phyloP scores from a whole-genome alignment of 2,113 vertebrate genomes.

The Semnornis frantzii region DNA sequence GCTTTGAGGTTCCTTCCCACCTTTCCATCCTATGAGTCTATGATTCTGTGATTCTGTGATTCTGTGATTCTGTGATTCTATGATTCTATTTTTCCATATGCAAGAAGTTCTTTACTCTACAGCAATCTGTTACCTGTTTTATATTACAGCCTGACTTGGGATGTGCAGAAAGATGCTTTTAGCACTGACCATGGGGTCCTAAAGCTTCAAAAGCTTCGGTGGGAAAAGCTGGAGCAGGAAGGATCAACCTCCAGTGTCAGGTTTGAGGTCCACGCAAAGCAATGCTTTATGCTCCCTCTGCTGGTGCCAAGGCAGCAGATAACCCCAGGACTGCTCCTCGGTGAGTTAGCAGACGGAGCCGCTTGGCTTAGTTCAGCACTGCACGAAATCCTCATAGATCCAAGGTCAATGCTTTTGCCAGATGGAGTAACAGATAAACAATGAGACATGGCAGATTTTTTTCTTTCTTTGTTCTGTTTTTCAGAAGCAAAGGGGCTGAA shows the following conservation, averaged over 20 bases:
- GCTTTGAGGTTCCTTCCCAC: too few species aligned
- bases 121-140: neutral
- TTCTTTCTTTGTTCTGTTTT: neutral
- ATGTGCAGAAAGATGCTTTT: neutral
- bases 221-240: neutral
- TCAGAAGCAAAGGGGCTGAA: too few species aligned
- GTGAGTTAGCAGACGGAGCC: neutral
- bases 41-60: too few species aligned
- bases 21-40: too few species aligned
- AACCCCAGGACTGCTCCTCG: neutral
- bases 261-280: neutral
- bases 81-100: too few species aligned
- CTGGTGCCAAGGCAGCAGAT: slow-evolving; percentile 49
- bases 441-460: neutral
- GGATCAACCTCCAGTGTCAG: neutral
- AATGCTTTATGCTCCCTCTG: slow-evolving; percentile 76
- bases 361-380: neutral
- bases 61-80: too few species aligned
- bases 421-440: neutral
- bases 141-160: neutral
- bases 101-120: neutral
- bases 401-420: neutral
- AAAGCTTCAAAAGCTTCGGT: neutral
- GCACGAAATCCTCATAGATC: neutral
- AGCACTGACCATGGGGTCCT: neutral